Evolutionary conservation across 2,797 vertebrate genomes (phyloP).

Genomic region (Rallus crepitans): DNA sequence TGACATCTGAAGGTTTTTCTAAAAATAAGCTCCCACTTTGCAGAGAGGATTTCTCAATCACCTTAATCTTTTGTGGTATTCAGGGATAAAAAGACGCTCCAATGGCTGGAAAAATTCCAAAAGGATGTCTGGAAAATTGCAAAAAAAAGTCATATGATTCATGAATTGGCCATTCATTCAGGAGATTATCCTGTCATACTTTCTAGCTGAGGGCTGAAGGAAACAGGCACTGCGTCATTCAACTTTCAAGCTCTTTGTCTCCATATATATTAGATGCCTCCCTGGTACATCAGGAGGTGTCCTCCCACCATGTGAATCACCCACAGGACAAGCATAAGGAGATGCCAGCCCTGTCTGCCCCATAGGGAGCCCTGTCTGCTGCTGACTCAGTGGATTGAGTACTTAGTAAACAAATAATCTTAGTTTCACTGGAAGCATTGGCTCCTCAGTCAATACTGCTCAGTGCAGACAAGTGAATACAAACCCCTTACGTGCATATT

Average conservation of each 20-base stretch:
- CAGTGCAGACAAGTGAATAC: neutral
- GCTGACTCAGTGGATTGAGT: neutral
- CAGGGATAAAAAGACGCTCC: conserved; percentile 4
- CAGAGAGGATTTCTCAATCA: conserved; percentile 46
- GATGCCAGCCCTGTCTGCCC: neutral
- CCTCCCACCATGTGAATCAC: neutral
- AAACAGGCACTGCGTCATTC: neutral
- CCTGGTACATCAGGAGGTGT: neutral
- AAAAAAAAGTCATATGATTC: neutral
- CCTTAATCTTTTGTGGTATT: conserved; percentile 48
- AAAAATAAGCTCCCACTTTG: conserved; percentile 37
- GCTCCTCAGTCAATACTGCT: neutral
- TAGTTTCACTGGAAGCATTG: neutral
- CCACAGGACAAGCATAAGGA: neutral
- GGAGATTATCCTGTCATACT: neutral
- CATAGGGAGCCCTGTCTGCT: accelerated
- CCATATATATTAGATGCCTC: neutral
- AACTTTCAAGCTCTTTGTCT: neutral
- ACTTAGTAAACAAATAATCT: neutral
- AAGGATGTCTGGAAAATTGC: conserved; percentile 14
- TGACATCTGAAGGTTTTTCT: conserved; percentile 51
- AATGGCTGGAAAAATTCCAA: conserved; percentile 34
- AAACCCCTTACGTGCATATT: neutral
- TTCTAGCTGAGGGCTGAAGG: neutral
- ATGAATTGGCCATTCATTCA: conserved; percentile 2